Percentiles rank a stretch among this genome's conserved stretches.
These are phyloP conservation scores for Nothura maculosa DNA, from an alignment of 2,797 vertebrate species.

Conservation along the genomic window DNA sequence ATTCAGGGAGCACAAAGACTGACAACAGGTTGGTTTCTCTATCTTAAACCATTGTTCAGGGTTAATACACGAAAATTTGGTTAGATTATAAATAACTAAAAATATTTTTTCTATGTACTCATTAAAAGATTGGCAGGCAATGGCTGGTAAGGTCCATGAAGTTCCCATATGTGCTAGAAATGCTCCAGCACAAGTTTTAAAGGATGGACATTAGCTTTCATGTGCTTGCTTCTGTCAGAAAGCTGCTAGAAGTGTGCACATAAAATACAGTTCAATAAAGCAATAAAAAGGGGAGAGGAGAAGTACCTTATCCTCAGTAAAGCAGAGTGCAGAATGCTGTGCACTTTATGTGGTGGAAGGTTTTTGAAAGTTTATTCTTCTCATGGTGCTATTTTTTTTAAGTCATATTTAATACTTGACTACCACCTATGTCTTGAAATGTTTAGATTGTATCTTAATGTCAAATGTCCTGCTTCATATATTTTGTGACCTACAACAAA, in stretches of 20 bases:
- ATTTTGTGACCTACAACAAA: not conserved
- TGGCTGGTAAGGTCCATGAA: not conserved
- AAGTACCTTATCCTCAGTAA: not conserved
- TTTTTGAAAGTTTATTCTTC: not conserved
- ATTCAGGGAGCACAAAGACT: not conserved
- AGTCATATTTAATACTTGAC: not conserved
- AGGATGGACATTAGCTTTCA: not conserved
- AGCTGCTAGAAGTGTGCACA: not conserved
- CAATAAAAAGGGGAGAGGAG: not conserved
- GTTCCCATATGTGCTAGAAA: not conserved
- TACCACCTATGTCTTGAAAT: not conserved
- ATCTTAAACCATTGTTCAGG: not conserved
- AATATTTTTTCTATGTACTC: not conserved
- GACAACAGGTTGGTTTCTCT: not conserved
- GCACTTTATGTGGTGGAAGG: not conserved
- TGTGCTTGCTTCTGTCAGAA: not conserved
- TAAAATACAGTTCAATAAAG: not conserved
- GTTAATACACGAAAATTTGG: not conserved
- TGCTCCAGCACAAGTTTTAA: not conserved
- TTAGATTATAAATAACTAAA: not conserved
- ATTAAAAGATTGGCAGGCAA: not conserved
- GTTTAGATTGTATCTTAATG: not conserved
- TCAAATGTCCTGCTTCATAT: not conserved
- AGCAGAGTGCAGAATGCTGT: not conserved
- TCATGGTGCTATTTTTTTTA: fast-evolving